phyloP scores from a whole-genome alignment of 2,113 vertebrate species.

The Pyxicephalus adspersus region DNA sequence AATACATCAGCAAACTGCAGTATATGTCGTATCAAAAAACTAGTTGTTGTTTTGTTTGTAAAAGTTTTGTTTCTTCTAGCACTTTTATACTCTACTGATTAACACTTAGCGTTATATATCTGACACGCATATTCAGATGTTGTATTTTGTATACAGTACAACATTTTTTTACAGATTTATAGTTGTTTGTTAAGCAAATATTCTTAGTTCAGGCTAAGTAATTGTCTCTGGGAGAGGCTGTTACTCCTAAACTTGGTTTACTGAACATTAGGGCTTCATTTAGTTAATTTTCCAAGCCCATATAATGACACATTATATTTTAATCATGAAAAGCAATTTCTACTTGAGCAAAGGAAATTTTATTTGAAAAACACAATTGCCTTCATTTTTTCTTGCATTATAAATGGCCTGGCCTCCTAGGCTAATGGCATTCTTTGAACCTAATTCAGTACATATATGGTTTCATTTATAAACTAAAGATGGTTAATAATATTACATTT shows the following conservation, averaged over 20 bases:
- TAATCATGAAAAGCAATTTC: not conserved
- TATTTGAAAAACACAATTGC: not conserved
- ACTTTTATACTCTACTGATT: no score
- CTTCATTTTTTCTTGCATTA: constrained; percentile 24
- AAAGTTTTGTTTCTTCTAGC: no score
- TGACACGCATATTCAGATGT: no score
- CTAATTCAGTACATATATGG: not conserved
- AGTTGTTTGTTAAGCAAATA: no score
- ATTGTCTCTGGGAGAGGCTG: not conserved
- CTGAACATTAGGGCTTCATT: not conserved
- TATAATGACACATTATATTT: not conserved
- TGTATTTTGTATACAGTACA: no score
- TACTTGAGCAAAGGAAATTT: not conserved
- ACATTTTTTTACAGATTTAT: no score
- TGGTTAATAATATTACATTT: not conserved
- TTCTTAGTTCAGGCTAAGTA: no score
- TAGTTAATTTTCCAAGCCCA: not conserved
- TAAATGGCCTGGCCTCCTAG: constrained; percentile 6
- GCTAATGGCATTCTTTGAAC: not conserved
- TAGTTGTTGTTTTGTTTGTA: no score
- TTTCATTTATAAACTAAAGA: not conserved
- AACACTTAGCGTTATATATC: no score
- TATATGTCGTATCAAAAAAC: no score
- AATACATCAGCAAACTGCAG: no score
- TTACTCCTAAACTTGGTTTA: not conserved